These are phyloP conservation scores for Synchiropus splendidus DNA, from an alignment of 2,113 vertebrate genomes.

Conservation along the genomic window DNA sequence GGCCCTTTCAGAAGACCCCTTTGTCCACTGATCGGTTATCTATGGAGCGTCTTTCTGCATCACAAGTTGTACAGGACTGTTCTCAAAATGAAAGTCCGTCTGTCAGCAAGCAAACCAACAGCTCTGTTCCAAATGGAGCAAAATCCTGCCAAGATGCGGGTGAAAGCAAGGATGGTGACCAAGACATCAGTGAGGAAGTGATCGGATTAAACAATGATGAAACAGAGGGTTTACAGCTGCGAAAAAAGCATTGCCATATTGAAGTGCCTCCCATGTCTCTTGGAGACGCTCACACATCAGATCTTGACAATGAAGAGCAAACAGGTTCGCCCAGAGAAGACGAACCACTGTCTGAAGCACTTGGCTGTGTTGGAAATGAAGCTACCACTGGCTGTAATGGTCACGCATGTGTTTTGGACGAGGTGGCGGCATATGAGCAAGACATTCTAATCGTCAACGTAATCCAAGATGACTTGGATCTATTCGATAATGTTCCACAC, in stretches of 20 bases:
- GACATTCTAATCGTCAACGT: slow-evolving; percentile 81
- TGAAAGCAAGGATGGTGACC: not conserved
- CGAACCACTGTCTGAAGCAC: not conserved
- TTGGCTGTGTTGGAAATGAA: not conserved
- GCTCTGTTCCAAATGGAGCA: not conserved
- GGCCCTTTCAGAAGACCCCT: slow-evolving; percentile 33
- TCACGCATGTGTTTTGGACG: slow-evolving; percentile 48
- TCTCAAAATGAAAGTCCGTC: not conserved
- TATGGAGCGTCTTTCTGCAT: too few species aligned
- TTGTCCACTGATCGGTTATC: too few species aligned
- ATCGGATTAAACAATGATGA: not conserved
- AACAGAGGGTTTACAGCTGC: not conserved
- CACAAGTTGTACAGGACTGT: not conserved
- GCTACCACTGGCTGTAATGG: not conserved
- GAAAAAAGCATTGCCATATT: too few species aligned
- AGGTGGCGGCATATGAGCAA: slow-evolving; percentile 75
- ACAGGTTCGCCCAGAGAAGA: not conserved
- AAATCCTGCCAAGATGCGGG: not conserved
- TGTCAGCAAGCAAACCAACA: too few species aligned
- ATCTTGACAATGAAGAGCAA: not conserved
- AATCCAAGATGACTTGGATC: slow-evolving; percentile 80
- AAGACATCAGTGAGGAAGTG: too few species aligned
- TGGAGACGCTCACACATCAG: too few species aligned
- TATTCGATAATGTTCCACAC: slow-evolving; percentile 67
- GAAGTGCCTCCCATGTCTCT: too few species aligned